These are phyloP conservation scores for Autographa pulchrina DNA, from an alignment of 2,888 invertebrate species.

Conservation along the genomic window DNA sequence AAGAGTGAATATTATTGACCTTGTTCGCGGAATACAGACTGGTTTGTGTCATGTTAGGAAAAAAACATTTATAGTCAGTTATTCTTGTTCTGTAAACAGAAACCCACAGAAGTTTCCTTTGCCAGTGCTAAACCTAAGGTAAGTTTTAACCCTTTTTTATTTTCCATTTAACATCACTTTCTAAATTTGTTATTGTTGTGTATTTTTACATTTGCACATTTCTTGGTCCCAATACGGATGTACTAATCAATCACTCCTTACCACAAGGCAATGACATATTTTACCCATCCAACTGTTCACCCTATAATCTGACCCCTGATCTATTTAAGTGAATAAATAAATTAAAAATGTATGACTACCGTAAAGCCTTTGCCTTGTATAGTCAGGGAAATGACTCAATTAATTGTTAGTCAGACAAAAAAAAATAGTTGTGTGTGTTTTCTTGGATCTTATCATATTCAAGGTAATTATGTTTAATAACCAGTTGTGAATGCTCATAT, in stretches of 20 bases:
- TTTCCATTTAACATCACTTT: neutral
- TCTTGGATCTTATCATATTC: constrained; percentile 11
- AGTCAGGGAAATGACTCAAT: constrained; percentile 25
- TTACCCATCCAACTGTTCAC: constrained; percentile 11
- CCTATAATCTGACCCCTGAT: constrained; percentile 5
- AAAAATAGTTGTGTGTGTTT: neutral
- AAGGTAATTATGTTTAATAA: constrained; percentile 24
- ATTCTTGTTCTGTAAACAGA: constrained; percentile 27
- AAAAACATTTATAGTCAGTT: constrained; percentile 34
- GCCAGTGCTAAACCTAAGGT: constrained; percentile 32
- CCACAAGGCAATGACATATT: constrained; percentile 37
- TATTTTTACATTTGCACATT: neutral
- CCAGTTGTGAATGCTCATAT: neutral
- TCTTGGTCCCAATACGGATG: constrained; percentile 13
- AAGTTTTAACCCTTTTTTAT: constrained; percentile 15
- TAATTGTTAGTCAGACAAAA: constrained; percentile 12
- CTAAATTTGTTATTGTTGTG: neutral
- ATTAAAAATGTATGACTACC: constrained; percentile 31
- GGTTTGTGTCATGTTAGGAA: constrained; percentile 42
- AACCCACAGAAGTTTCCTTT: constrained; percentile 12
- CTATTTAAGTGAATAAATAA: constrained; percentile 11
- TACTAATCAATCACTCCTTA: constrained; percentile 14
- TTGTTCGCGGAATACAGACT: constrained; percentile 49
- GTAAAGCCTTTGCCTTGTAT: constrained; percentile 10
- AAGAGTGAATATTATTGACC: constrained; percentile 51